phyloP scores from a whole-genome alignment of 2,113 vertebrate species.

The Craseonycteris thonglongyai region DNA sequence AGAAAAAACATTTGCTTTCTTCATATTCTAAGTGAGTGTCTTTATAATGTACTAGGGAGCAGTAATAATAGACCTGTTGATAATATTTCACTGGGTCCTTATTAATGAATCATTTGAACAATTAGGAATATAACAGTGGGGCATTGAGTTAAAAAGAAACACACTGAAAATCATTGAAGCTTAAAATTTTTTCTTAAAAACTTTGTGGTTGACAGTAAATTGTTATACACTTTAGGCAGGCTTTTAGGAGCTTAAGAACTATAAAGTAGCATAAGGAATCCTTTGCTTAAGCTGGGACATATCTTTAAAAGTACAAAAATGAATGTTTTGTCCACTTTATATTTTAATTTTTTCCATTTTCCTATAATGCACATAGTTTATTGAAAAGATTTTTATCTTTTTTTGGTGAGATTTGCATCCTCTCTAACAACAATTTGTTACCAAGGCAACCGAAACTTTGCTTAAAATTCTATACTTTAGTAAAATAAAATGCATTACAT shows the following conservation, averaged over 20 bases:
- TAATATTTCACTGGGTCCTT: neutral
- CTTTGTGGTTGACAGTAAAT: neutral
- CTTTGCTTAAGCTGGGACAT: neutral
- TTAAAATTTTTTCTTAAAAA: neutral
- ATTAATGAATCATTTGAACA: neutral
- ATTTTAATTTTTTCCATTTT: constrained; percentile 31
- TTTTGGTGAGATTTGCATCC: constrained; percentile 4
- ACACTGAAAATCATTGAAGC: neutral
- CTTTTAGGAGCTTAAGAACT: constrained; percentile 8
- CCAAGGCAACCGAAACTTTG: constrained; percentile 46
- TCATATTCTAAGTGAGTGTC: neutral
- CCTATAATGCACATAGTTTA: neutral
- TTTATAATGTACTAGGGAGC: neutral
- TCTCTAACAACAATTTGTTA: constrained; percentile 16
- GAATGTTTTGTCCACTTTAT: neutral
- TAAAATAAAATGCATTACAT: constrained; percentile 8
- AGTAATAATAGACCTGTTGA: neutral
- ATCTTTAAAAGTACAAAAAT: neutral
- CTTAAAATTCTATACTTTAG: neutral
- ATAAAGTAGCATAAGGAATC: neutral
- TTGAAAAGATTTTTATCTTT: constrained; percentile 39
- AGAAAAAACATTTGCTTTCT: neutral
- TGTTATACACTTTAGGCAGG: neutral
- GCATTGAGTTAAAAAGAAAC: neutral
- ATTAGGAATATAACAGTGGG: neutral